These are phyloP conservation scores for Aporrectodea caliginosa DNA, from an alignment of 1,140 invertebrate genomes.

Conservation along the genomic window DNA sequence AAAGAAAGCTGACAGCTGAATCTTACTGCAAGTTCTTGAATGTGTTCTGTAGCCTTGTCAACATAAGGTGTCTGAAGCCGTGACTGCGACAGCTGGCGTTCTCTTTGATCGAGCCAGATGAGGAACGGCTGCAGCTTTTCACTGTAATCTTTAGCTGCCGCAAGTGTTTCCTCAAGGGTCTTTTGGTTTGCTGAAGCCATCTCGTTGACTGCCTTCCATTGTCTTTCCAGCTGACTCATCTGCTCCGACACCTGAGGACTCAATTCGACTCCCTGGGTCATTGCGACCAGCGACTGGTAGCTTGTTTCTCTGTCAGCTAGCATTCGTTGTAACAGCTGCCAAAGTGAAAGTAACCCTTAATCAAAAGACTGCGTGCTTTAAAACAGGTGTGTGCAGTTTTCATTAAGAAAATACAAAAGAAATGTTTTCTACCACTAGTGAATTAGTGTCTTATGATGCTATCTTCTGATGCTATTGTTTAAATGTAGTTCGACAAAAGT, in stretches of 20 bases:
- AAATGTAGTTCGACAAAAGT: no score
- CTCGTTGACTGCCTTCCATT: background rate
- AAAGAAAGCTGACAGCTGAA: no score
- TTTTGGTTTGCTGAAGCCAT: background rate
- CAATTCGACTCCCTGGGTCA: background rate
- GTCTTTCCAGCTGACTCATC: background rate
- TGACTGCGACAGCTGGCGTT: background rate
- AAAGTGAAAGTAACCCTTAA: no score
- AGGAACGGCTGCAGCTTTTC: background rate
- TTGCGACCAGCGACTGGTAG: background rate
- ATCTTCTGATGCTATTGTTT: no score
- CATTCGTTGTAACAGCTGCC: background rate
- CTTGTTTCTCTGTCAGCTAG: background rate
- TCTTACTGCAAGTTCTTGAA: background rate
- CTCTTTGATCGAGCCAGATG: background rate
- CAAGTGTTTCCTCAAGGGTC: background rate
- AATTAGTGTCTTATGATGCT: no score
- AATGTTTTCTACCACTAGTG: no score
- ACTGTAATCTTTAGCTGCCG: background rate
- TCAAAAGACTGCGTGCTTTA: constrained; percentile 4
- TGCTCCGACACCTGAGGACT: background rate
- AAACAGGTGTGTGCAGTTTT: no score
- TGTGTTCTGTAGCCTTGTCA: background rate
- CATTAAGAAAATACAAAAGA: no score
- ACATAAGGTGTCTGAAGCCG: background rate